Conservation (phyloP, 2,797 vertebrate genomes). For the Arctocebus calabarensis region DNA sequence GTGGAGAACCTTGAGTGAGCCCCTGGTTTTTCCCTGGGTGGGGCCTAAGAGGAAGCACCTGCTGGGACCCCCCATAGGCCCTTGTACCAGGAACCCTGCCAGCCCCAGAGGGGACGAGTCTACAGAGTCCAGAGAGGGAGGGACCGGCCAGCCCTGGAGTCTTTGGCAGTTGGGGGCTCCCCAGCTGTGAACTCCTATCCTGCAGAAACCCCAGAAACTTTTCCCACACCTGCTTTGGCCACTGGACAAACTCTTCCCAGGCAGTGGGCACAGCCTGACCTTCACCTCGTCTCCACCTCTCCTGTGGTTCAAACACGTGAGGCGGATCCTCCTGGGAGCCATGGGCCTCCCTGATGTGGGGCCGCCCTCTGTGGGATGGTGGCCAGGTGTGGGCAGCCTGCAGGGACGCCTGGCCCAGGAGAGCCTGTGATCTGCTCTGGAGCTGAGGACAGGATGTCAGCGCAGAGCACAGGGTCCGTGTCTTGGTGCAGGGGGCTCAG, state of each 20-base stretch:
- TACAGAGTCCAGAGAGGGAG: neutral
- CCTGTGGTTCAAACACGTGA: neutral
- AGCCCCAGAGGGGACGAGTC: neutral
- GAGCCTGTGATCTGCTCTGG: no score
- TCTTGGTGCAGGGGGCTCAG: no score
- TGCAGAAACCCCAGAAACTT: neutral
- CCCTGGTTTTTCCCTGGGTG: neutral
- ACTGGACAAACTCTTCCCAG: neutral
- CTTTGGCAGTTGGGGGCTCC: neutral
- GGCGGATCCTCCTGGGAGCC: neutral
- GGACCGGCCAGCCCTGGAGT: neutral
- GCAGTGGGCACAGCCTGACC: neutral
- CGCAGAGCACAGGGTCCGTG: no score
- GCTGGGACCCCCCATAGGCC: neutral
- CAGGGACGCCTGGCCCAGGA: no score
- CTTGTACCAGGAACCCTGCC: neutral
- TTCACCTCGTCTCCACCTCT: neutral
- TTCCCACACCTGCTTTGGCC: neutral
- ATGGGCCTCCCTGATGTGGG: no score
- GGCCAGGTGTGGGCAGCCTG: no score
- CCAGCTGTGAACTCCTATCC: neutral
- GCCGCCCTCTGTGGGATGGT: no score
- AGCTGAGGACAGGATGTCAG: no score
- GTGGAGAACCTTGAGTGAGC: neutral
- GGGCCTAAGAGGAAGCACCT: neutral